Percentiles rank a stretch among this genome's conserved stretches.
These are phyloP conservation scores for Charadrius vociferus DNA, from an alignment of 2,113 vertebrate genomes.

Conservation along the genomic window DNA sequence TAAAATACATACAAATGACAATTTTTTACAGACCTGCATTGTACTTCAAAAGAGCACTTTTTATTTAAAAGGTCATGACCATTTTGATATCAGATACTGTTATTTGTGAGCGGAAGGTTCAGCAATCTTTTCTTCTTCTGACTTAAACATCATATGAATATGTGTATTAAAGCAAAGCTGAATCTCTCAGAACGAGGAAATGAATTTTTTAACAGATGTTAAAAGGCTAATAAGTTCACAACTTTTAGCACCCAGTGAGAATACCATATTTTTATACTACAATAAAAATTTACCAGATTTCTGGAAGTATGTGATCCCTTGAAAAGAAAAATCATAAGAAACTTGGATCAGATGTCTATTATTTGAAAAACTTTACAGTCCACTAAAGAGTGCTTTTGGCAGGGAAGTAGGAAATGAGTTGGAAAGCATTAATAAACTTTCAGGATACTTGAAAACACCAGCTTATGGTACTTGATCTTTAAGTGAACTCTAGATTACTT, in stretches of 20 bases:
- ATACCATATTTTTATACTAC: slow-evolving; percentile 43
- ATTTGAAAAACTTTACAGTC: slow-evolving; percentile 61
- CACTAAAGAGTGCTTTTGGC: slow-evolving; percentile 62
- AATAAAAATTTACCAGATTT: slow-evolving; percentile 62
- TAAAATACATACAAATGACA: slow-evolving; percentile 39
- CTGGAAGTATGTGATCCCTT: slow-evolving; percentile 28
- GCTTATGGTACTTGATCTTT: slow-evolving; percentile 55
- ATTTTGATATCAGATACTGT: slow-evolving; percentile 40
- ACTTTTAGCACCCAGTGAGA: neutral
- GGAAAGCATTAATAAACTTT: slow-evolving; percentile 69
- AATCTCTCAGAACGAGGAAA: slow-evolving; percentile 33
- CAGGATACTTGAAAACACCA: slow-evolving; percentile 53
- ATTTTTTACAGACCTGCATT: slow-evolving; percentile 18
- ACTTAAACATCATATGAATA: neutral
- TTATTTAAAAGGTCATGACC: slow-evolving; percentile 28
- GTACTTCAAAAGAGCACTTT: slow-evolving; percentile 8
- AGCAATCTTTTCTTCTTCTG: neutral
- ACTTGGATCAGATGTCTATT: slow-evolving; percentile 55
- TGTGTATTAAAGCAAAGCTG: neutral
- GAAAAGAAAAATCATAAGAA: slow-evolving; percentile 53
- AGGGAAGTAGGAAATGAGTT: slow-evolving; percentile 70
- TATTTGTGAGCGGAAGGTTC: neutral
- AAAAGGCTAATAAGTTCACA: slow-evolving; percentile 47
- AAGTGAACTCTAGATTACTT: neutral
- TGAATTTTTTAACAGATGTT: slow-evolving; percentile 56